A percentile compares a stretch with the other conserved stretches of the same genome.
These are phyloP conservation scores for Machimus atricapillus DNA, from an alignment of 2,888 invertebrate species.

Conservation along the genomic window DNA sequence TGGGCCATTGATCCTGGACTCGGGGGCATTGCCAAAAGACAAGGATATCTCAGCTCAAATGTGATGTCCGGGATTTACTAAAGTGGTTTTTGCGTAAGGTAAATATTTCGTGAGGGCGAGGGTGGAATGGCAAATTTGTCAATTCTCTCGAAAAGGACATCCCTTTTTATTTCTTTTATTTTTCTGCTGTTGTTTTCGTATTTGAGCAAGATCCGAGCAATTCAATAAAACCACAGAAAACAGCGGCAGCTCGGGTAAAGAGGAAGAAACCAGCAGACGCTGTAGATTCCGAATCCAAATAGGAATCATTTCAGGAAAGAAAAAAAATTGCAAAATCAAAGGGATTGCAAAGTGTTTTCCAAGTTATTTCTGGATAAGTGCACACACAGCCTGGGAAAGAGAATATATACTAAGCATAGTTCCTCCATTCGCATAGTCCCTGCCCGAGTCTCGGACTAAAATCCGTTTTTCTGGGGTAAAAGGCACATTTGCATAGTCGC, in stretches of 20 bases:
- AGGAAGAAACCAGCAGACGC: neutral
- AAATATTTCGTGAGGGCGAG: neutral
- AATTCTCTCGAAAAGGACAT: neutral
- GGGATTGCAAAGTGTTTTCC: neutral
- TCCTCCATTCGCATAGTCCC: neutral
- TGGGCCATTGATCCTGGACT: neutral
- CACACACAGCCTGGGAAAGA: neutral
- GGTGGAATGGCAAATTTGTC: neutral
- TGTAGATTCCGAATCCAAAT: neutral
- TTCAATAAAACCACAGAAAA: neutral
- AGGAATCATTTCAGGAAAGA: neutral
- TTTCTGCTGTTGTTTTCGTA: neutral
- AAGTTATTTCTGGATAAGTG: neutral
- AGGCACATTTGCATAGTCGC: neutral
- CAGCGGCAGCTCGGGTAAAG: neutral
- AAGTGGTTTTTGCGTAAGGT: neutral
- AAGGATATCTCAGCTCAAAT: neutral
- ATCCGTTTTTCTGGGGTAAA: neutral
- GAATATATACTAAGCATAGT: neutral
- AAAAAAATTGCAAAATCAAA: neutral
- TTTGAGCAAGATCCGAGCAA: neutral
- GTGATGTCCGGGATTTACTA: neutral
- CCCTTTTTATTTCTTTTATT: neutral
- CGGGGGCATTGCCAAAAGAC: neutral
- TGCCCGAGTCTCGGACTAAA: neutral